Percentiles rank a stretch among this genome's conserved stretches.
Evolutionary conservation across 92 coral and sea anemone species (phyloP).

Genomic region (Pocillopora meandrina): DNA sequence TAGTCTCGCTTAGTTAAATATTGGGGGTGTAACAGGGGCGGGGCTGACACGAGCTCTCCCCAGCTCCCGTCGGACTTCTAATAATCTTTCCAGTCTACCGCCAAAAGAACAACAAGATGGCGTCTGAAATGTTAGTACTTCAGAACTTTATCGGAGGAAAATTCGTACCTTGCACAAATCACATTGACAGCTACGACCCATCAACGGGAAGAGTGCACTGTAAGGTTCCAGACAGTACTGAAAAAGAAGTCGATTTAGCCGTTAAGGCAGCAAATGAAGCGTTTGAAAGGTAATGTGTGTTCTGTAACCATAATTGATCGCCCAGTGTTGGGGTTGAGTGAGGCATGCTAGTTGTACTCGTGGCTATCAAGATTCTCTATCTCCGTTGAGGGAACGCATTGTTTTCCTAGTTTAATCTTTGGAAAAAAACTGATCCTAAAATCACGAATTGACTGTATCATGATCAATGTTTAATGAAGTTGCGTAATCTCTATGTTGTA

Average conservation of each 20-base stretch:
- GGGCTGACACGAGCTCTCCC: neutral
- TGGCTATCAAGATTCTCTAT: no score
- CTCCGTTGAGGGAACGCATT: no score
- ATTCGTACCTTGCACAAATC: slow-evolving; percentile 56
- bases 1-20: no score
- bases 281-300: slow-evolving; percentile 58
- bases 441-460: no score
- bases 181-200: slow-evolving; percentile 84
- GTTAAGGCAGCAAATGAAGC: slow-evolving; percentile 77
- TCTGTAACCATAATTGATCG: no score
- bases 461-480: no score
- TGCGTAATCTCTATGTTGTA: no score
- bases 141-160: slow-evolving; percentile 77
- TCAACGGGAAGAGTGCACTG: slow-evolving; percentile 77
- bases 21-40: no score
- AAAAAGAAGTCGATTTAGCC: slow-evolving; percentile 74
- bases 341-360: no score
- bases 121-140: slow-evolving; percentile 47
- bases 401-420: no score
- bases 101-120: slow-evolving; percentile 22
- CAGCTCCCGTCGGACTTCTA: neutral
- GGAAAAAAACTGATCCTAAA: no score
- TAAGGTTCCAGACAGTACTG: slow-evolving; percentile 82
- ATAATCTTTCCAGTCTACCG: neutral
- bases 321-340: no score